Base-by-base conservation (phyloP, 2,797 vertebrate genomes). In the Fistularia tabacaria region DNA sequence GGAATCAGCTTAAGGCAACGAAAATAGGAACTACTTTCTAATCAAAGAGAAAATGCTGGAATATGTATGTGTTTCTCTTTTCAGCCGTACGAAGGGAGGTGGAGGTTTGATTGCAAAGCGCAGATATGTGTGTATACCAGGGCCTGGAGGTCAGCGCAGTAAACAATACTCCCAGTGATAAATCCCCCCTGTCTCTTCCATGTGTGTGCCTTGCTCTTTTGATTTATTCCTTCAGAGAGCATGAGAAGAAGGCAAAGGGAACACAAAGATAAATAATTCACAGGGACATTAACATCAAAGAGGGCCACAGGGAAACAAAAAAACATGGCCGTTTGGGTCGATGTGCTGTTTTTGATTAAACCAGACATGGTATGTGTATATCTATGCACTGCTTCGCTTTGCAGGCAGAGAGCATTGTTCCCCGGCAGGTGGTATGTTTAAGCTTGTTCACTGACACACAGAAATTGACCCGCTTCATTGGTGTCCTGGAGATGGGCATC, bases 241-340 rank as follows among this genome's bases (percentile, higher is more conserved):
- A 81, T 0, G 73, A 81, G 71, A 75, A 80, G 76, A 87, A 83
- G 77, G 84, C 76, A 66, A 74, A 80, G 81, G 85, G 80, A 79
- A 82, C 76, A 85, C 76, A 82, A 54, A 73, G 80, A 87, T 88
- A 89, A 88, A 90, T 85, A 87, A 87, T 87, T 86, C 82, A 87
- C 80, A 39, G 79, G 79, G 77, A 87, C 80, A 81, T 85, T 87
- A 87, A 85, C 86, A 87, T 88, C 82, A 89, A 87, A 85, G 72
- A 83, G 81, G 78, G 73, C 82, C 77, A 62, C 68, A 10, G 81
- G 83, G 81, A 86, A 77, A 83, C 81, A 85, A 86, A 25, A 25
- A 86, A 80, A 79, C 82, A 81, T n/a, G 57, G 54, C 81, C 79
- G 76, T 84, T 86, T 82, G 80, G 86, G 83, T 85, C 73, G 64